Percentiles rank a stretch among this genome's conserved stretches.
Evolutionary conservation across 2,113 vertebrate genomes (phyloP).

Genomic region (Cricetomys ansorgei): DNA sequence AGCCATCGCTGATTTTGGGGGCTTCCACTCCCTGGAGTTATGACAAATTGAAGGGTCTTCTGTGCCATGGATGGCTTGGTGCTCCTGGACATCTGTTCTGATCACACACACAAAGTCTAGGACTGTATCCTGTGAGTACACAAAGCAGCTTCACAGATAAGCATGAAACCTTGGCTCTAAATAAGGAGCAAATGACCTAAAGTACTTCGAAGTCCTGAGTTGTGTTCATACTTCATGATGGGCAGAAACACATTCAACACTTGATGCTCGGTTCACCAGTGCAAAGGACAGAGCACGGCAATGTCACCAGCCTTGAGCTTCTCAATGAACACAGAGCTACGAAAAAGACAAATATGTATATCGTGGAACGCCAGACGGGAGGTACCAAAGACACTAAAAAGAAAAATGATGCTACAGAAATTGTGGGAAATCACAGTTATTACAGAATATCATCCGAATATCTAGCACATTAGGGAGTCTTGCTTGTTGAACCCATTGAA

Average conservation of each 20-base stretch:
- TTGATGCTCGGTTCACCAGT: not conserved
- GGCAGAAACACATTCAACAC: slow-evolving; percentile 6
- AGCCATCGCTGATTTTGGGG: not conserved
- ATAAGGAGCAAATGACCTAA: not conserved
- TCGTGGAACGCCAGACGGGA: not conserved
- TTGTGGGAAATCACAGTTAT: not conserved
- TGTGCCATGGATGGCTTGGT: too few relatives aligned
- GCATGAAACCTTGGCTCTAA: not conserved
- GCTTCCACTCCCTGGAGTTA: not conserved
- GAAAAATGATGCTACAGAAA: not conserved
- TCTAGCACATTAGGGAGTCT: not conserved
- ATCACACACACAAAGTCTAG: not conserved
- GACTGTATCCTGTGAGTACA: not conserved
- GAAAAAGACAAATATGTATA: not conserved
- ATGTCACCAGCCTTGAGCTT: not conserved
- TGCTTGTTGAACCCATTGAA: not conserved
- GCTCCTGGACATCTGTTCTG: not conserved
- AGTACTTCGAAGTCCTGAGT: not conserved
- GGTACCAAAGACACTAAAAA: not conserved
- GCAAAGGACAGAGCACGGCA: not conserved
- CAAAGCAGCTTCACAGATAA: not conserved
- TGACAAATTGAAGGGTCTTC: not conserved
- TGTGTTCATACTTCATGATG: not conserved
- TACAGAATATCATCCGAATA: not conserved
- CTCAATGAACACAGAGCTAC: not conserved